Conservation (phyloP, 1,140 invertebrate genomes). For the Rhynchophorus ferrugineus region DNA sequence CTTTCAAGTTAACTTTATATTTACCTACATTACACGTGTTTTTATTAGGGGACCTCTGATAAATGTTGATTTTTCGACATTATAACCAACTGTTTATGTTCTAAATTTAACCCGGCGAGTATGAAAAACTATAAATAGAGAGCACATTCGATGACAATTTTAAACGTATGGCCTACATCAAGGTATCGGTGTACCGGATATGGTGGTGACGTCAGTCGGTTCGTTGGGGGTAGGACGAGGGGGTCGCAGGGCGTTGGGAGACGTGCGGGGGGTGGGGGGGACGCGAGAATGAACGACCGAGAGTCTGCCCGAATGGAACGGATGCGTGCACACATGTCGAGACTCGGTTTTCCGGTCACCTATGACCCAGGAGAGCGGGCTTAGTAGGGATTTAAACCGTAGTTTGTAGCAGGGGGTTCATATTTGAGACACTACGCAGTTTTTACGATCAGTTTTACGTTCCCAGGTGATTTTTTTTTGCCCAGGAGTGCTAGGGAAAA, state of each 20-base stretch:
- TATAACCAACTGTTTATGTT: no score
- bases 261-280: no score
- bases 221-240: conserved; percentile 6
- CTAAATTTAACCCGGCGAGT: no score
- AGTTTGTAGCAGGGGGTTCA: neutral
- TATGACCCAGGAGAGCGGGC: conserved; percentile 1
- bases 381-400: neutral
- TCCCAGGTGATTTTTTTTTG: no score
- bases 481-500: no score
- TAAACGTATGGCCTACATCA: neutral
- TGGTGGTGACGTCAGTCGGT: conserved; percentile 1
- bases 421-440: neutral
- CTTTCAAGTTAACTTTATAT: no score
- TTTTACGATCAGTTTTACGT: no score
- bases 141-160: no score
- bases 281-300: neutral
- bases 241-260: neutral
- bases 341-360: conserved; percentile 6
- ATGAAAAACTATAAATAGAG: no score
- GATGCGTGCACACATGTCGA: conserved; percentile 4
- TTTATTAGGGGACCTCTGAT: no score
- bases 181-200: conserved; percentile 6
- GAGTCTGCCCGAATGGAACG: neutral
- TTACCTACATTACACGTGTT: no score
- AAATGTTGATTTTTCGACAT: no score